Evolutionary conservation across 2,113 vertebrate genomes (phyloP).

Genomic region (Thomomys bottae): DNA sequence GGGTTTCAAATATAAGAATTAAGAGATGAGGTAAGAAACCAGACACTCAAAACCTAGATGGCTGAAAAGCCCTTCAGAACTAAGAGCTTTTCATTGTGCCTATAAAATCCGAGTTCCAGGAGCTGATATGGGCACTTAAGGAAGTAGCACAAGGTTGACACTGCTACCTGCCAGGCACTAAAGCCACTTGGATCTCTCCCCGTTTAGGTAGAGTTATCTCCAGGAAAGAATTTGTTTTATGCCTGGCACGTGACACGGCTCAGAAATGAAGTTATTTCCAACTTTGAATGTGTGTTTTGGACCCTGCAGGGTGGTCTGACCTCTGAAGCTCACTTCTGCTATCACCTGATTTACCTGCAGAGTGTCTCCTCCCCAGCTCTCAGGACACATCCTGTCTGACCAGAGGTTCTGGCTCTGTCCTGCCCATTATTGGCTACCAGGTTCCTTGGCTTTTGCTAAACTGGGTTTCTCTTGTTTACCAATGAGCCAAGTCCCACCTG

Average conservation of each 20-base stretch:
- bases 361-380: not conserved
- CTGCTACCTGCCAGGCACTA: not conserved
- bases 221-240: not conserved
- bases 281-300: not conserved
- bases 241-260: not conserved
- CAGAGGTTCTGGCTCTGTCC: not conserved
- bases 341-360: not conserved
- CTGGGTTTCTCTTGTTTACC: not conserved
- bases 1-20: not conserved
- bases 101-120: not conserved
- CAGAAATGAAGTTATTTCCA: not conserved
- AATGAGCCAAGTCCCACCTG: not conserved
- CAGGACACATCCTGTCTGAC: not conserved
- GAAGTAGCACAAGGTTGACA: not conserved
- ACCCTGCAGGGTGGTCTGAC: not conserved
- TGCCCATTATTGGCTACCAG: not conserved
- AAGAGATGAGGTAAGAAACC: not conserved
- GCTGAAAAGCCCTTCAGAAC: not conserved
- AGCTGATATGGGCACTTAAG: not conserved
- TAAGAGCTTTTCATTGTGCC: not conserved
- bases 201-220: not conserved
- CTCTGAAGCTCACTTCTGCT: not conserved
- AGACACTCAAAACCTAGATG: slow-evolving; percentile 20
- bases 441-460: not conserved
- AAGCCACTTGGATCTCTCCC: not conserved